phyloP scores from a whole-genome alignment of 2,888 invertebrate genomes.

The Ceramica pisi region DNA sequence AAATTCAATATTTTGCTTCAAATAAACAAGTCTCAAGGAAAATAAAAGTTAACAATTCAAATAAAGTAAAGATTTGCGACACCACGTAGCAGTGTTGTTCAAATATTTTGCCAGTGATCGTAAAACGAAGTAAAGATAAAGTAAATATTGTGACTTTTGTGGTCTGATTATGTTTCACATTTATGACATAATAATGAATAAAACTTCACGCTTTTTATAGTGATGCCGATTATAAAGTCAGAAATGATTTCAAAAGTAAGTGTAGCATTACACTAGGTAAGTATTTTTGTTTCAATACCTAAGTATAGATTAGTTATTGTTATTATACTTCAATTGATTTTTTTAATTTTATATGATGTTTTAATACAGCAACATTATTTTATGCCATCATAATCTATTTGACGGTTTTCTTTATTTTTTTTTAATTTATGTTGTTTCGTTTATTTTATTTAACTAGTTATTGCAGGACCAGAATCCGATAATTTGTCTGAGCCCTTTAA shows the following conservation, averaged over 20 bases:
- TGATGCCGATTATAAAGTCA: constrained; percentile 34
- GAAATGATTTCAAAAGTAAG: not conserved
- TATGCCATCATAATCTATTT: not conserved
- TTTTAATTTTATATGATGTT: too few relatives aligned
- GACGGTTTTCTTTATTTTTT: not conserved
- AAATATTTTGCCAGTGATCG: constrained; percentile 73
- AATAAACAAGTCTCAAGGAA: constrained; percentile 55
- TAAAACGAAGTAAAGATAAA: constrained; percentile 75
- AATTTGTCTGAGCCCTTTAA: not conserved
- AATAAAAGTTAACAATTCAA: constrained; percentile 67
- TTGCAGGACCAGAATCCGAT: not conserved
- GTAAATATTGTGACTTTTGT: constrained; percentile 74
- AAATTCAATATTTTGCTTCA: constrained; percentile 42
- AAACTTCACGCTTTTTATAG: constrained; percentile 42
- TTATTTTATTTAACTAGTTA: not conserved
- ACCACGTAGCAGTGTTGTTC: constrained; percentile 68
- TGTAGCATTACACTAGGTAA: too few relatives aligned
- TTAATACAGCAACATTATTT: not conserved
- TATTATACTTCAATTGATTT: not conserved
- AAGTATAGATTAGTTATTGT: not conserved
- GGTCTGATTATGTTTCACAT: constrained; percentile 66
- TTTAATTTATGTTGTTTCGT: not conserved
- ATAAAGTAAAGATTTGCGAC: constrained; percentile 72
- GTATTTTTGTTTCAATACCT: too few relatives aligned
- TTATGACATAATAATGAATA: constrained; percentile 57